These are phyloP conservation scores for Acanthoscelides obtectus DNA, from an alignment of 2,888 invertebrate genomes.

Conservation along the genomic window DNA sequence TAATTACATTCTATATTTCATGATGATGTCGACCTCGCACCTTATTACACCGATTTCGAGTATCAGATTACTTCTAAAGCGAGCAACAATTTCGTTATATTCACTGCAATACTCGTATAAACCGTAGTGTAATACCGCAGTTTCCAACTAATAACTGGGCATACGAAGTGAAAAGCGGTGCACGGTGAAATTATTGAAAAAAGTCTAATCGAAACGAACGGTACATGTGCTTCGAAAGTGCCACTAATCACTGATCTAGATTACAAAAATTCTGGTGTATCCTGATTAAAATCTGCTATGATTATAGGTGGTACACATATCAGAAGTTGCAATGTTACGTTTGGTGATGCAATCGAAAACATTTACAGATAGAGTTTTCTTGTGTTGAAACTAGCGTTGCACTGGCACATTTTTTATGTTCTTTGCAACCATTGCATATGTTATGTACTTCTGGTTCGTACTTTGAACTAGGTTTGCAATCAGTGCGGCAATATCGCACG, in stretches of 20 bases:
- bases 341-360: not conserved
- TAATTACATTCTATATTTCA: not conserved
- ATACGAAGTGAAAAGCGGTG: not conserved
- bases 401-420: too few species aligned
- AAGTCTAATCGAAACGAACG: not conserved
- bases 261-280: not conserved
- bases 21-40: not conserved
- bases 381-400: too few species aligned
- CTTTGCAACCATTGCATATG: too few species aligned
- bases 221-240: not conserved
- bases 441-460: too few species aligned
- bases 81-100: not conserved
- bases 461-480: too few species aligned
- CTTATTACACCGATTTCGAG: not conserved
- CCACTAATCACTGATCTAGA: not conserved
- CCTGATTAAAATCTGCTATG: not conserved
- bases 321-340: not conserved
- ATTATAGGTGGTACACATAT: not conserved
- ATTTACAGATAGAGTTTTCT: too few species aligned
- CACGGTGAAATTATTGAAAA: not conserved
- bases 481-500: too few species aligned
- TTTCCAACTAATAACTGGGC: not conserved
- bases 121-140: not conserved
- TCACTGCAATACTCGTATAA: not conserved
- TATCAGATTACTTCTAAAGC: not conserved